A percentile compares a stretch with the other conserved stretches of the same genome.
Evolutionary conservation across 2,113 vertebrate species (phyloP).

Genomic region (Rhinolophus sinicus): DNA sequence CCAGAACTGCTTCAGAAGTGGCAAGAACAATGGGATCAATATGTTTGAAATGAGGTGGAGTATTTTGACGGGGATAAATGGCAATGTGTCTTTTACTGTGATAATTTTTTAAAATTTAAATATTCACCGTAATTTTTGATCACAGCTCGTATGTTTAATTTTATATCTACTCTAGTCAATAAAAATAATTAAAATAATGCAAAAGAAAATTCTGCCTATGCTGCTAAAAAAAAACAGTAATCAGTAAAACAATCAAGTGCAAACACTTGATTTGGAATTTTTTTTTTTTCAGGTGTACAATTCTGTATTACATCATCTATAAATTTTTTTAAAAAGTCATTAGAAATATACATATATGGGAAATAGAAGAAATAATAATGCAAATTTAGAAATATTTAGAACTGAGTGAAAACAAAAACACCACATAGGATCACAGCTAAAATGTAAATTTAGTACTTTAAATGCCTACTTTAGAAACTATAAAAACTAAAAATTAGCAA

Average conservation of each 20-base stretch:
- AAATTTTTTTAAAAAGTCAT: not conserved
- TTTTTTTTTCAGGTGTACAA: too few relatives aligned
- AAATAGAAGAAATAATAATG: not conserved
- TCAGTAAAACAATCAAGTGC: not conserved
- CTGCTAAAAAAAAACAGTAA: not conserved
- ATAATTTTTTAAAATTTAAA: too few relatives aligned
- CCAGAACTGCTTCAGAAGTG: too few relatives aligned
- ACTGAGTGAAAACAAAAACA: not conserved
- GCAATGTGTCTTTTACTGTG: too few relatives aligned
- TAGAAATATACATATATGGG: not conserved
- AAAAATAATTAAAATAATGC: not conserved
- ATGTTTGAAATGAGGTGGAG: too few relatives aligned
- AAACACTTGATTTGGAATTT: not conserved
- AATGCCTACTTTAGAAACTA: not conserved
- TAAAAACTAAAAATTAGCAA: not conserved
- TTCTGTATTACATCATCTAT: too few relatives aligned
- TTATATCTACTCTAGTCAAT: not conserved
- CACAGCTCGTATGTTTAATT: not conserved
- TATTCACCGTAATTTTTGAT: too few relatives aligned
- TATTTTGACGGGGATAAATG: too few relatives aligned
- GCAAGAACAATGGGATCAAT: too few relatives aligned
- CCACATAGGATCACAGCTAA: not conserved
- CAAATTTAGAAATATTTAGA: not conserved
- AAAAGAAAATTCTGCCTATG: not conserved
- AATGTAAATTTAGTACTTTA: not conserved